Percentiles rank a stretch among this genome's conserved stretches.
Evolutionary conservation across 2,113 vertebrate species (phyloP).

Genomic region (Vimba vimba): DNA sequence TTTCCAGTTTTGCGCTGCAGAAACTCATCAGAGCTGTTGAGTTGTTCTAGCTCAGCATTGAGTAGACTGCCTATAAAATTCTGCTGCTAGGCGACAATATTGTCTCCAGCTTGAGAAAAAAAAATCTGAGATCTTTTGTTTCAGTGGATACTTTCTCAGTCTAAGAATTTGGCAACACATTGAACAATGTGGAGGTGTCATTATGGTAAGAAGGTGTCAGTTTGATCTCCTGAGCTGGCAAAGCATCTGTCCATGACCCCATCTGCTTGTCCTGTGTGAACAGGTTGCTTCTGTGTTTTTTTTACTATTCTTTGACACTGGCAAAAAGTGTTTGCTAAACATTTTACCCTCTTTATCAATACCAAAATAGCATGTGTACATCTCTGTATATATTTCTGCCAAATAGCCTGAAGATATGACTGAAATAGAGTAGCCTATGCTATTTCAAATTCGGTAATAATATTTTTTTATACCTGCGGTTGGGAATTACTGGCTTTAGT

Average conservation of each 20-base stretch:
- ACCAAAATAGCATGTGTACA: no score
- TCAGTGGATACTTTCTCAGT: neutral
- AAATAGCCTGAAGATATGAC: neutral
- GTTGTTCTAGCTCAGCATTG: neutral
- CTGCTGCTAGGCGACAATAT: conserved; percentile 2
- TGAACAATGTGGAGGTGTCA: neutral
- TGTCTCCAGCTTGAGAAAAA: neutral
- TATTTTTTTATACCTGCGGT: neutral
- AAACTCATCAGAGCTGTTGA: conserved; percentile 4
- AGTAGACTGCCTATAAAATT: conserved; percentile 1
- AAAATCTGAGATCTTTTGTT: neutral
- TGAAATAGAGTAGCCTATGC: neutral
- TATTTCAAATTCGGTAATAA: neutral
- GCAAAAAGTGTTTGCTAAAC: no score
- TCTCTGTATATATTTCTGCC: neutral
- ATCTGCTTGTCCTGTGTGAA: neutral
- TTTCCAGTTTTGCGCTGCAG: neutral
- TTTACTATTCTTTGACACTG: neutral
- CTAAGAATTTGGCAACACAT: neutral
- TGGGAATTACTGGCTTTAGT: neutral
- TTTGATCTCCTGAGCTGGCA: neutral
- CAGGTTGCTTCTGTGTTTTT: neutral
- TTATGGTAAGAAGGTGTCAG: neutral
- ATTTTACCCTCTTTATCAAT: no score
- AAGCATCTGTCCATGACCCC: neutral